These are phyloP conservation scores for Synchiropus splendidus DNA, from an alignment of 2,113 vertebrate species.

Conservation along the genomic window DNA sequence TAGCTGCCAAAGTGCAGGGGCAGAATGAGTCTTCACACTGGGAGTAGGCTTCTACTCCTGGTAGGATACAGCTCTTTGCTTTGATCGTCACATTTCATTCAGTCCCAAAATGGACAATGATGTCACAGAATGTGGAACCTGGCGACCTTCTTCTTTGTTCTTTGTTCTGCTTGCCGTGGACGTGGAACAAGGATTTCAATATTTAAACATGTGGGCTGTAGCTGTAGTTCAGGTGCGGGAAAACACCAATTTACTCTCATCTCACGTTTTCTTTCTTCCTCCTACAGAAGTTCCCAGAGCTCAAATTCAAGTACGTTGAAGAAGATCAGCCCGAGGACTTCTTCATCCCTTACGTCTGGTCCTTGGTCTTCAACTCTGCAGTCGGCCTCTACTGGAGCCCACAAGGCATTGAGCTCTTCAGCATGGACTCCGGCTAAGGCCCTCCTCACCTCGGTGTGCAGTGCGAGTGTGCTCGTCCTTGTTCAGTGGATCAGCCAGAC, in stretches of 20 bases:
- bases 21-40: too few relatives aligned
- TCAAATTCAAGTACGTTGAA: conserved; percentile 97
- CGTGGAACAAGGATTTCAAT: too few relatives aligned
- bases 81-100: too few relatives aligned
- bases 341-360: conserved; percentile 97
- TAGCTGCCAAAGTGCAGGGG: too few relatives aligned
- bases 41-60: too few relatives aligned
- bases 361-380: conserved; percentile 86
- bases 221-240: background rate
- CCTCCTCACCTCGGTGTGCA: conserved; percentile 1
- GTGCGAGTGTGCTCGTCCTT: conserved; percentile 1
- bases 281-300: conserved; percentile 88
- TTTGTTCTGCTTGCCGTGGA: background rate
- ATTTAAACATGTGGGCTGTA: too few relatives aligned
- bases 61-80: too few relatives aligned
- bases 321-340: conserved; percentile 97
- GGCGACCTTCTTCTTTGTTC: background rate
- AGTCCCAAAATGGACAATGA: too few relatives aligned
- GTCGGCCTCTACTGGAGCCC: conserved; percentile 91
- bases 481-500: conserved; percentile 19
- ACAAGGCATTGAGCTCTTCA: conserved; percentile 86
- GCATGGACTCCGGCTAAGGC: conserved; percentile 85
- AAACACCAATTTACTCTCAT: background rate
- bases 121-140: too few relatives aligned
- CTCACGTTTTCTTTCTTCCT: too few relatives aligned